These are phyloP conservation scores for Nicator chloris DNA, from an alignment of 2,113 vertebrate species.

Conservation along the genomic window DNA sequence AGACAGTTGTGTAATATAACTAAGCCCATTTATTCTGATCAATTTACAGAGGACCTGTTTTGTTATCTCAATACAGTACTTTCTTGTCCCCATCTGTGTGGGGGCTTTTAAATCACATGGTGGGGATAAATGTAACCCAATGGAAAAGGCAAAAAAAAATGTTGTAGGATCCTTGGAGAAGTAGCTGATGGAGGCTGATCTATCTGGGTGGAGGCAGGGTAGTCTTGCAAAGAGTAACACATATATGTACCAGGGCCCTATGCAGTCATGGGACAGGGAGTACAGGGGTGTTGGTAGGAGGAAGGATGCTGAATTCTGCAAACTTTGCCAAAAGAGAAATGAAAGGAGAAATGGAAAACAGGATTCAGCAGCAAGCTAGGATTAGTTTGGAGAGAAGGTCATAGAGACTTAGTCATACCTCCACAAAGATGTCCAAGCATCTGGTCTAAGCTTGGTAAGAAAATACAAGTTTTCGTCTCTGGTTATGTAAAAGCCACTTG, in stretches of 20 bases:
- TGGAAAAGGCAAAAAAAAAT: neutral
- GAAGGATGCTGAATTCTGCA: neutral
- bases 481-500: neutral
- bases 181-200: neutral
- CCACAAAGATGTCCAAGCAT: neutral
- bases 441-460: neutral
- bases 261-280: neutral
- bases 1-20: neutral
- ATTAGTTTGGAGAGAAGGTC: slow-evolving; percentile 16
- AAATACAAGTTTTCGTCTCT: neutral
- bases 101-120: neutral
- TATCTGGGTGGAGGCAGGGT: neutral
- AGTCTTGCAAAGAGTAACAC: neutral
- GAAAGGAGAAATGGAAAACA: slow-evolving; percentile 32
- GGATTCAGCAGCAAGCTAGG: neutral
- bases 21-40: neutral
- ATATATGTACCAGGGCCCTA: neutral
- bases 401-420: slow-evolving; percentile 24
- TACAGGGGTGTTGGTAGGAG: neutral
- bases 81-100: neutral
- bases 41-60: neutral
- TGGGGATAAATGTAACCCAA: neutral
- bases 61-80: fast-evolving
- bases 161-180: neutral
- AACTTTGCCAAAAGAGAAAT: neutral